Evolutionary conservation across 2,888 invertebrate genomes (phyloP).

Genomic region (Frankliniella fusca): DNA sequence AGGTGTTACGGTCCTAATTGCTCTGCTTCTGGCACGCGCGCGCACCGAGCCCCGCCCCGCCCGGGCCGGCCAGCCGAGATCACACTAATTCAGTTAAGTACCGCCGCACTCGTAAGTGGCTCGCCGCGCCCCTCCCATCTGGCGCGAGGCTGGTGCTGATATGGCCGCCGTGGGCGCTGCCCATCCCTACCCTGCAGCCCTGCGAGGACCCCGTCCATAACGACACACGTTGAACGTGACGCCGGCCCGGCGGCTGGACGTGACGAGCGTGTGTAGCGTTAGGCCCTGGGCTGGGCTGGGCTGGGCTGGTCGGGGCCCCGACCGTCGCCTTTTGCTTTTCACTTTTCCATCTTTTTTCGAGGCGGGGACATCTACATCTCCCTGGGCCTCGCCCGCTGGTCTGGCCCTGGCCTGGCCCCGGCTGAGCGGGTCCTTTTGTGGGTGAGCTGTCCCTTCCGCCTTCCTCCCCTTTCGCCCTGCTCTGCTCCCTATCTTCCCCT

Average conservation of each 20-base stretch:
- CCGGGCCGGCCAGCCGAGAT: not conserved
- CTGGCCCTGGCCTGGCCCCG: slow-evolving; percentile 35
- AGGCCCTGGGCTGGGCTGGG: not conserved
- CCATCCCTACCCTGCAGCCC: no score
- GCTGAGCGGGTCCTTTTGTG: slow-evolving; percentile 30
- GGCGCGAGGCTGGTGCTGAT: not conserved
- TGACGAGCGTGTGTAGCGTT: no score
- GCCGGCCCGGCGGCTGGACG: not conserved
- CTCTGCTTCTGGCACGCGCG: not conserved
- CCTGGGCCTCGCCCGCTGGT: slow-evolving; percentile 25
- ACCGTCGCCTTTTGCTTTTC: slow-evolving; percentile 28
- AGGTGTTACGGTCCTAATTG: not conserved
- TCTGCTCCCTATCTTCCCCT: slow-evolving; percentile 34
- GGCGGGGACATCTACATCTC: slow-evolving; percentile 27
- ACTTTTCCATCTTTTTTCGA: slow-evolving; percentile 35
- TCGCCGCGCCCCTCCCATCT: not conserved
- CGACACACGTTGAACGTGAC: not conserved
- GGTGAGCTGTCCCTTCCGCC: slow-evolving; percentile 1
- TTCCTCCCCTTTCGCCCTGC: slow-evolving; percentile 39
- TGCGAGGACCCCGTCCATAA: not conserved
- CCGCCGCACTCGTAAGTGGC: not conserved
- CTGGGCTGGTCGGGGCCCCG: not conserved
- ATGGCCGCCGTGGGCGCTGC: no score
- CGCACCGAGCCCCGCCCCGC: not conserved
- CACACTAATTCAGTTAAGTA: not conserved